Evolutionary conservation across 1,140 invertebrate genomes (phyloP), one percentile per base, ranked within the genome.

Genomic region (Procambarus virginalis): DNA sequence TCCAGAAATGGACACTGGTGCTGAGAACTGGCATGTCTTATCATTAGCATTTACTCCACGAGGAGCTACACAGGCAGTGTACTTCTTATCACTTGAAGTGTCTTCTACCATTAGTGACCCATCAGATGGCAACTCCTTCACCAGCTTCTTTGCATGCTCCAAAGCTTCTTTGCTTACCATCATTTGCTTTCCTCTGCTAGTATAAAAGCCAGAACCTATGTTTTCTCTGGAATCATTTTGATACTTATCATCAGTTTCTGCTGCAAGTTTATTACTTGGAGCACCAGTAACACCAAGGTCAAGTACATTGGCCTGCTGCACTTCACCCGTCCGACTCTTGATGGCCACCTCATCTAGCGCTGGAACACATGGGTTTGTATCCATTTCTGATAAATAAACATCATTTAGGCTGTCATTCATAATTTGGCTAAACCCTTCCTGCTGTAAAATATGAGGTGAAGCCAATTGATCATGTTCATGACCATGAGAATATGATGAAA

Each of bases 401-500:
- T 84, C 83, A 55, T 75, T 84, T 8, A 84, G 68, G 22, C 68
- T 84, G 68, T 84, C 83, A 76, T 51, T 22, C 20, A 73, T 46
- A 20, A 84, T 22, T 34, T 55, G 70, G 17, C 51, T 73, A 34
- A n/a, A 34, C 68, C 22, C n/a, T 34, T 34, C 68, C 8, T 73
- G n/a, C 22, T 9, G 6, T 20, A 73, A 73, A 34, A 73, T 22
- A 5, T 34, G n/a, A 4, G 0, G n/a, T 73, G 20, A 68, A 68
- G 20, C 17, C 64, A 68, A 4, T 5, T n/a, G 64, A 20, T 68
- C 20, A 68, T 64, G 10, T 20, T 34, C n/a, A 17, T 73, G 20
- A n/a, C 8, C 22, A 22, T 73, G n/a, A 34, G n/a, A 8, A 22
- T 9, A 34, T 73, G 20, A 34, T 73, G 68, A 73, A 34, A 73